phyloP scores from a whole-genome alignment of 1,140 invertebrate species.

The Bombyx mori region ASM3026992v2 NC_085121.1:9116001-9116500 shows the following conservation, averaged over 20 bases:
- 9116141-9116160: slow-evolving; percentile 26
- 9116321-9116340: too few relatives aligned
- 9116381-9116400: slow-evolving; percentile 35
- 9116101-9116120: background rate
- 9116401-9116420: slow-evolving; percentile 48
- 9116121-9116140: too few relatives aligned
- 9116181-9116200: slow-evolving; percentile 57
- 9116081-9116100: too few relatives aligned
- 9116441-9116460: slow-evolving; percentile 23
- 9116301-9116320: slow-evolving; percentile 36
- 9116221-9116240: slow-evolving; percentile 47
- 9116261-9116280: slow-evolving; percentile 57
- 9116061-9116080: too few relatives aligned
- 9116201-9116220: slow-evolving; percentile 54
- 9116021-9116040: too few relatives aligned
- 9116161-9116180: slow-evolving; percentile 60
- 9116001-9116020: too few relatives aligned
- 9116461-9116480: slow-evolving; percentile 44
- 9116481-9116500: slow-evolving; percentile 67
- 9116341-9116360: too few relatives aligned
- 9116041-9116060: too few relatives aligned
- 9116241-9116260: slow-evolving; percentile 49
- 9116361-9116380: too few relatives aligned
- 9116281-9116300: slow-evolving; percentile 58
- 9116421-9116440: slow-evolving; percentile 22